Evolutionary conservation across 2,113 vertebrate genomes (phyloP), one percentile per base, ranked within the genome.

Genomic region (Menura novaehollandiae): DNA sequence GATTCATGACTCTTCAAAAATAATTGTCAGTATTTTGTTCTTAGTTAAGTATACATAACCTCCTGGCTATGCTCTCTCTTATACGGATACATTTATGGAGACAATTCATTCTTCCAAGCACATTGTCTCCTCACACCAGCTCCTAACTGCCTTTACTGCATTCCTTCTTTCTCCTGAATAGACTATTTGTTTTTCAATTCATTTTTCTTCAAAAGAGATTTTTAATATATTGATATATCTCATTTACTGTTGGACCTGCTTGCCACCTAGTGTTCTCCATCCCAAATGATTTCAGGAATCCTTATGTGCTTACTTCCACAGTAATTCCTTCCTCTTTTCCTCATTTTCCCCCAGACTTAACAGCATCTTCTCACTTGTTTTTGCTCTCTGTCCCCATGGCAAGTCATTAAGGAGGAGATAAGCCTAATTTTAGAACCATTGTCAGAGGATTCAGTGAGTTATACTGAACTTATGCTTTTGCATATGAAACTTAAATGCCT

Each of bases 1-100:
- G 93, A 96, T 77, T 95, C 87, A 89, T 64, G 79, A 96, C 87
- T 93, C 84, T 88, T 96, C 94, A 96, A 88, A 96, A 96, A 82
- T 91, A 96, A 95, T 41, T 95, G 93, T 94, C 92, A 95, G 79
- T 84, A 88, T 88, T 96, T 88, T 89, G 75, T 39, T 93, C 53
- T 67, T 72, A 89, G 77, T 75, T 89, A 90, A 78, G 72, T 39
- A 72, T 49, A 72, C 47, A 35, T 64, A 92, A 68, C 21, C 64
- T 81, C 71, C 63, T 87, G 80, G 72, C 87, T 96, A 55, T 43
- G 19, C 55, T 52, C 18, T 64, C 47, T 89, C 51, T 75, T 55
- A 64, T 47, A 67, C 2, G 2, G 30, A 82, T 85, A 53, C 30
- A 69, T 37, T 87, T 53, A 83, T 13, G 55, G 32, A 92, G 58